Base-by-base conservation (phyloP, 1,140 invertebrate genomes). In the Sycophila sp. region DNA sequence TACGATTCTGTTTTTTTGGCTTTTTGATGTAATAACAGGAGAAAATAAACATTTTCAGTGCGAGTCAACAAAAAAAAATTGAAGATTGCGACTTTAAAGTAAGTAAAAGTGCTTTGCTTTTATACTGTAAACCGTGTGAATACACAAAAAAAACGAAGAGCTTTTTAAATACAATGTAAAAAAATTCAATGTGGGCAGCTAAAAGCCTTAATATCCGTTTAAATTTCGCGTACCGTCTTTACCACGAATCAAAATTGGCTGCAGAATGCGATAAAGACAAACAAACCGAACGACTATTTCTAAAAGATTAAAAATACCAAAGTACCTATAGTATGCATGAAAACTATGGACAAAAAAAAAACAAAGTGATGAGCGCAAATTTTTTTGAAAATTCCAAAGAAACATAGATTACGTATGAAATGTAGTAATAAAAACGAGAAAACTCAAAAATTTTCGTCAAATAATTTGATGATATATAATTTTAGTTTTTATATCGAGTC, bases 61-160 rank as follows among this genome's bases (percentile, higher is more conserved):
- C 32, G 34, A 69, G 51, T 59, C 66, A 69, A 55, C 65, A 68
- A 58, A 68, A 56, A 68, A 59, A 32, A 26, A 63, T n/a, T n/a
- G 49, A 40, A 40, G 58, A 58, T 71, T 64, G 69, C 60, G 40
- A 63, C n/a, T 63, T 34, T 34, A 53, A 71, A 71, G 8, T 64
- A 60, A 66, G 56, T 67, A 47, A 67, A 72, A 72, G 45, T 66
- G 64, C 64, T 67, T 72, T 67, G 56, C 58, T 60, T 71, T 72
- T 72, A 62, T 72, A 67, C 70, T 72, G 64, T 71, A 62, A 67
- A 62, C 15, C 17, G 42, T 55, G 62, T 22, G 36, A 34, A 63
- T 34, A 32, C 42, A 45, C 32, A 55, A 34, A 42, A 63, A 42
- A 40, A 69, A 36, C 34, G 67, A 56, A 42, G 22, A 49, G 15